Evolutionary conservation across 2,888 invertebrate genomes (phyloP).

Genomic region (Hypselothyrea guttata): DNA sequence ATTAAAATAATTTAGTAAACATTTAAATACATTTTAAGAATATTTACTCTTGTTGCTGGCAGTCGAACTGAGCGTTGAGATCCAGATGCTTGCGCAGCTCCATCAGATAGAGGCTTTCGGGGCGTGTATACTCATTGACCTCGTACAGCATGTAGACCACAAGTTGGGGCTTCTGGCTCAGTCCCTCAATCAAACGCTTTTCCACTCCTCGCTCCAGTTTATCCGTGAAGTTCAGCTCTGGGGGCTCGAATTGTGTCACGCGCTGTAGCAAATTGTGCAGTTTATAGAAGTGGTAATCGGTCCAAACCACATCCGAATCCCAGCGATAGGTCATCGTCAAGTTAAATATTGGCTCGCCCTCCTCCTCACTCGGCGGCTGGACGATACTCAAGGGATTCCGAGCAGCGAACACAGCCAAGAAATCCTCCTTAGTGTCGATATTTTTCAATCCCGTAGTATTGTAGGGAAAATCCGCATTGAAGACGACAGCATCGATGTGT

Average conservation of each 20-base stretch:
- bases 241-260: constrained; percentile 10
- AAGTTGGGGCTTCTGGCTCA: neutral
- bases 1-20: neutral
- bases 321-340: constrained; percentile 60
- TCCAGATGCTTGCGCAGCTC: constrained; percentile 35
- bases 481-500: constrained; percentile 49
- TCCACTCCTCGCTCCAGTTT: constrained; percentile 8
- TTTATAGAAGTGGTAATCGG: constrained; percentile 36
- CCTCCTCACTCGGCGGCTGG: neutral
- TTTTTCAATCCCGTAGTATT: constrained; percentile 13
- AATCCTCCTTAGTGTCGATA: constrained; percentile 12
- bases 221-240: neutral
- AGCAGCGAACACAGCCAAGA: constrained; percentile 37
- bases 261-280: neutral
- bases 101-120: constrained; percentile 33
- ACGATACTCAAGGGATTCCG: constrained; percentile 23
- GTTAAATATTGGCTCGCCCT: constrained; percentile 30
- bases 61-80: constrained; percentile 27
- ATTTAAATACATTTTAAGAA: too few species aligned
- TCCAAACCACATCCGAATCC: constrained; percentile 57
- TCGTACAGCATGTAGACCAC: constrained; percentile 22
- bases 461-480: constrained; percentile 47
- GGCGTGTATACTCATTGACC: constrained; percentile 10
- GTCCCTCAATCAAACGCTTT: too few species aligned
- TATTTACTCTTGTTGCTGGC: constrained; percentile 38